Evolutionary conservation across 2,797 vertebrate genomes (phyloP).

Genomic region (Masticophis lateralis): DNA sequence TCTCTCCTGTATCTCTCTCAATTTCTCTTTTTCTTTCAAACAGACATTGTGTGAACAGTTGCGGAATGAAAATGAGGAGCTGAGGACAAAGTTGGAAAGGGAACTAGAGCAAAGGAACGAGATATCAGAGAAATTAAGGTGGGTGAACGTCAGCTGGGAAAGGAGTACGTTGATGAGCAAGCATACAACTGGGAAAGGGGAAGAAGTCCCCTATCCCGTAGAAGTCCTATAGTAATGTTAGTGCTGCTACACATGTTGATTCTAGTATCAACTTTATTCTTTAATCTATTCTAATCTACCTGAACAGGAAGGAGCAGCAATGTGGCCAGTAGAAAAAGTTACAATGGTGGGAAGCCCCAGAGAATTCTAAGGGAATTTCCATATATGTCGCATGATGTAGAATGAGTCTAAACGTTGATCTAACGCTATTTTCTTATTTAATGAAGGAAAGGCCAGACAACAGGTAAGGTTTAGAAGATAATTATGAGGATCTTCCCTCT

Average conservation of each 20-base stretch:
- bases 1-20: background rate
- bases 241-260: background rate
- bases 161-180: fast-evolving
- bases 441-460: background rate
- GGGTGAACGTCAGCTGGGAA: background rate
- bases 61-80: slow-evolving; percentile 91
- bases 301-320: background rate
- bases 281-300: background rate
- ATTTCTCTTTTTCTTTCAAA: background rate
- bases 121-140: slow-evolving; percentile 90
- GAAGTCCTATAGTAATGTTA: background rate
- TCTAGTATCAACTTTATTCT: background rate
- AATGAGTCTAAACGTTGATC: background rate
- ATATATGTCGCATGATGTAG: too few relatives aligned
- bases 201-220: background rate
- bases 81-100: slow-evolving; percentile 91
- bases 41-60: slow-evolving; percentile 95
- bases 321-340: background rate
- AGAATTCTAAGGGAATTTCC: background rate
- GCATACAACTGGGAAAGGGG: background rate
- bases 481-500: background rate
- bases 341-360: background rate
- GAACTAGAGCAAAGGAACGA: slow-evolving; percentile 92
- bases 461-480: background rate
- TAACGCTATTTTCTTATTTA: background rate